Base-by-base conservation (phyloP, 2,113 vertebrate species). In the Fulica atra region DNA sequence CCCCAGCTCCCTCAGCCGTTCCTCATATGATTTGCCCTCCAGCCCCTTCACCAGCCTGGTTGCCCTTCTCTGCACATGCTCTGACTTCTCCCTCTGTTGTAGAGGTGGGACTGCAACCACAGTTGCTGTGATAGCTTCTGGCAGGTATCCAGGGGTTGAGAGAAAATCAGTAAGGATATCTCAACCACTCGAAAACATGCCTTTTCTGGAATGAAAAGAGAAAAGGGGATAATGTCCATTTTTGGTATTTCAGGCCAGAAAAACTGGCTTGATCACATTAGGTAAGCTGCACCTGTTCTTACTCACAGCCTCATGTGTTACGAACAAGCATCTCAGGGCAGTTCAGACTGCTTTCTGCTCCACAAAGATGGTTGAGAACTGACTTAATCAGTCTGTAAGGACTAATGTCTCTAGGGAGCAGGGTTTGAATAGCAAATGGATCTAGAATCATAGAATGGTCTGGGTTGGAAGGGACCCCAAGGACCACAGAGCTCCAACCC, bases 351-450 rank as follows among this genome's bases (percentile, higher is more conserved):
- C 12, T 59, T 79, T 88, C 16, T 88, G 25, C 46, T 60, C 23
- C 18, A 38, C 70, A 42, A 20, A 83, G 28, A 54, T 70, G 63
- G 29, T 23, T 65, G 70, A 81, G 54, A 73, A 57, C 14, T 21
- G 59, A 38, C 9, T 23, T 33, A 28, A 28, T 44, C 0, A 0
- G 15, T 38, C 23, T 9, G 1, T 24, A 6, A 20, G 51, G 20
- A 76, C 23, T 7, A 51, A 16, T 24, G 10, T 60, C 28, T 56
- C 14, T 11, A 11, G 19, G 19, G 29, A 59, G 21, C 33, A 33
- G 6, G 26, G 16, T 59, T 60, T 51, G 26, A 64, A 54, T n/a
- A 54, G 20, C 31, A 61, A 73, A 5, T 31, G 20, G 5, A 16
- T 48, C 16, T 76, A 53, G 70, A 36, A 46, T 46, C 17, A 46